Percentiles rank a stretch among this genome's conserved stretches.
Conservation (phyloP, 1,140 invertebrate species). For the Radopholus similis region DNA sequence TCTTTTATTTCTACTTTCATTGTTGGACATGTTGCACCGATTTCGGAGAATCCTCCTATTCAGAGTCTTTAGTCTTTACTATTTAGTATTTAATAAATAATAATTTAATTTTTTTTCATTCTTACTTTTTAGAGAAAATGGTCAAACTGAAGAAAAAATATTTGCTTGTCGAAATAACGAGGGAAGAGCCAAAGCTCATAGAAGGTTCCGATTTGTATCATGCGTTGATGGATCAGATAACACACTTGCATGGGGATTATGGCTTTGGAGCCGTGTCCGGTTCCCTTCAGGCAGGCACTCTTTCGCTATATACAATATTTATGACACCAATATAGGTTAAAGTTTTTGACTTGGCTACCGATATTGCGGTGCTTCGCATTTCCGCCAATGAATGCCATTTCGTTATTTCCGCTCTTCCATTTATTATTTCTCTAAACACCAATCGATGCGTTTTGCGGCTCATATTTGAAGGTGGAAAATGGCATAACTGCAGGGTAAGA, state of each 20-base stretch:
- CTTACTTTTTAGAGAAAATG: not conserved
- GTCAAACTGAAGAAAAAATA: conserved; percentile 20
- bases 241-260: conserved; percentile 27
- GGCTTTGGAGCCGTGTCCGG: conserved; percentile 20
- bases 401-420: conserved; percentile 22
- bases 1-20: too few species aligned
- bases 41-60: too few species aligned
- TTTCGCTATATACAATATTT: not conserved
- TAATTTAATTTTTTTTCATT: not conserved
- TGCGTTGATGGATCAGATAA: conserved; percentile 18
- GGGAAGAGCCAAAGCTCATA: not conserved
- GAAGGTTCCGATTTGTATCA: conserved; percentile 14
- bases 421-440: conserved; percentile 2
- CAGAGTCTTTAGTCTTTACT: not conserved
- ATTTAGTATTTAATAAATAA: not conserved
- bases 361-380: conserved; percentile 19
- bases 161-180: conserved; percentile 19
- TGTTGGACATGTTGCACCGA: too few species aligned
- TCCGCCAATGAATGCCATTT: conserved; percentile 4
- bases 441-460: not conserved
- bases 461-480: conserved; percentile 8
- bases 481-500: not conserved
- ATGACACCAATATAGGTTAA: conserved; percentile 11
- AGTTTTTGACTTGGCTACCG: conserved; percentile 19
- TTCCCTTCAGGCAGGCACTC: conserved; percentile 13